Evolutionary conservation across 2,797 vertebrate species (phyloP).

Genomic region (Coluber constrictor): DNA sequence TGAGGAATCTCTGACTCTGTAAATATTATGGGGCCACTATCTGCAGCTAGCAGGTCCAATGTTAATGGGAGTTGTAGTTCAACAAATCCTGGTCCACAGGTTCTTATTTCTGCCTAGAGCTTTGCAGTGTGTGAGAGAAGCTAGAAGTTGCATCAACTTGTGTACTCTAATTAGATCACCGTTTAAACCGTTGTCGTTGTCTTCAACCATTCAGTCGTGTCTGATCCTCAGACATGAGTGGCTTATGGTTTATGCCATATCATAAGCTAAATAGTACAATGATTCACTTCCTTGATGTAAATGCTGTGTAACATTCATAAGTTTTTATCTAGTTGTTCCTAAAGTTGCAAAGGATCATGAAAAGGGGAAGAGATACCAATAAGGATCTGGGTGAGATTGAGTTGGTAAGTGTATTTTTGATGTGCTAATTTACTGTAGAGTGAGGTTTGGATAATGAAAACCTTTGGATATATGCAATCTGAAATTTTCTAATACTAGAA

Average conservation of each 20-base stretch:
- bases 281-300: not conserved
- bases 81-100: not conserved
- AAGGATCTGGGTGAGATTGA: not conserved
- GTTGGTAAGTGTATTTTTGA: not conserved
- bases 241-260: not conserved
- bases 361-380: not conserved
- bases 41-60: not conserved
- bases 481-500: too few relatives aligned
- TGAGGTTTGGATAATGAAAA: not conserved
- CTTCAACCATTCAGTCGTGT: not conserved
- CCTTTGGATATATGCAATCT: not conserved
- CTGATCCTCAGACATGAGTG: not conserved
- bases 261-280: not conserved
- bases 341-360: not conserved
- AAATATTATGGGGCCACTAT: not conserved
- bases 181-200: not conserved
- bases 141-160: not conserved
- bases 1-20: not conserved
- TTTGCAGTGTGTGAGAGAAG: not conserved
- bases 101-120: not conserved
- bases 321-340: not conserved
- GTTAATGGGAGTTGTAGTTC: not conserved
- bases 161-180: not conserved
- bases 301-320: not conserved
- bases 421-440: not conserved